phyloP scores from a whole-genome alignment of 2,797 vertebrate genomes.

The Lacerta viridis region DNA sequence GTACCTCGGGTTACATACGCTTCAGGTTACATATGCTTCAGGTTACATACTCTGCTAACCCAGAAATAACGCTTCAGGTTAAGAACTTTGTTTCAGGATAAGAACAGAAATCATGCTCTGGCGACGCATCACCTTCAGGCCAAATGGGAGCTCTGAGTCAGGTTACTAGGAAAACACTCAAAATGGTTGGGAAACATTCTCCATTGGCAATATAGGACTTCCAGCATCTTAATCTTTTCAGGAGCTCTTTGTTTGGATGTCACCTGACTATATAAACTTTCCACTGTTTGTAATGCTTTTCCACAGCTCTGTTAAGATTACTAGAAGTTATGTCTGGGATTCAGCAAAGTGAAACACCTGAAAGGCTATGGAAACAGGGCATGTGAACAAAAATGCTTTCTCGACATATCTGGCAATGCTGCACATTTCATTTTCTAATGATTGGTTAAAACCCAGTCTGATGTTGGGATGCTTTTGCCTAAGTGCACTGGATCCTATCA shows the following conservation, averaged over 20 bases:
- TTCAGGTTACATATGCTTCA: too few relatives aligned
- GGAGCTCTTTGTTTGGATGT: not conserved
- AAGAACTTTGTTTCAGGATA: too few relatives aligned
- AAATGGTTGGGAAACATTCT: too few relatives aligned
- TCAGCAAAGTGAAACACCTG: not conserved
- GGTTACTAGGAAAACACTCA: too few relatives aligned
- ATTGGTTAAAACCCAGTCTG: not conserved
- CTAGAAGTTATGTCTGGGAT: not conserved
- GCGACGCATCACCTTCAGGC: too few relatives aligned
- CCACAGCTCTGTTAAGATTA: not conserved
- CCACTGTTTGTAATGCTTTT: not conserved
- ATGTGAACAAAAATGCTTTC: not conserved
- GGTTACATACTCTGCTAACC: too few relatives aligned
- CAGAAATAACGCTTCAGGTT: too few relatives aligned
- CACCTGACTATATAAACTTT: not conserved
- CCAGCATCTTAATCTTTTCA: not conserved
- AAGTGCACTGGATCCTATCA: conserved; percentile 5
- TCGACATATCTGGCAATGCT: not conserved
- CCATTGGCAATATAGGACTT: not conserved
- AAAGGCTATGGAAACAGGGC: not conserved
- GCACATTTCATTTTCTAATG: not conserved
- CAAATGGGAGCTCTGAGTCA: too few relatives aligned
- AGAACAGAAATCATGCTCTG: too few relatives aligned
- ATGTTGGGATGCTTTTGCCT: not conserved
- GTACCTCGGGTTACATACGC: too few relatives aligned